These are phyloP conservation scores for Periophthalmodon schlosseri DNA, from an alignment of 2,113 vertebrate species.

Conservation along the genomic window DNA sequence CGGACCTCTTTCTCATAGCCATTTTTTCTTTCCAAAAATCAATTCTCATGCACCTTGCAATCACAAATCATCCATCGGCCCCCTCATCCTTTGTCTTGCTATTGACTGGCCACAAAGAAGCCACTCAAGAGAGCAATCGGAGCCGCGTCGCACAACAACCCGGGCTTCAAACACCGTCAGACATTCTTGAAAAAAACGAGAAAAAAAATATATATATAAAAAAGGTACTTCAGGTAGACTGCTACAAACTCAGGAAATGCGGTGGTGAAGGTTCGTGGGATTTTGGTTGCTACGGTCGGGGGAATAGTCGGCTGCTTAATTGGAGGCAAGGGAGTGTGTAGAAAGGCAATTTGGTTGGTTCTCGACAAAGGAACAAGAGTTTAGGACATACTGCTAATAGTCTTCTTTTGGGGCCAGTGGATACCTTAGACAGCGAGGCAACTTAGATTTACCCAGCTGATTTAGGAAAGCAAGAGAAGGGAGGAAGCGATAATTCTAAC, in stretches of 20 bases:
- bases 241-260: constrained; percentile 39
- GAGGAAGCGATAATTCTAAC: neutral
- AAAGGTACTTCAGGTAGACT: constrained; percentile 20
- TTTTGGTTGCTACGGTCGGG: constrained; percentile 29
- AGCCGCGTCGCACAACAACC: neutral
- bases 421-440: constrained; percentile 22
- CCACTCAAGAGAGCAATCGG: constrained; percentile 37
- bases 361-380: constrained; percentile 18
- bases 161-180: constrained; percentile 6
- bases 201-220: constrained; percentile 43
- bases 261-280: constrained; percentile 5
- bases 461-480: constrained; percentile 25
- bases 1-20: constrained; percentile 27
- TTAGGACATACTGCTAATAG: constrained; percentile 27
- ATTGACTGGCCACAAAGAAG: constrained; percentile 54
- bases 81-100: constrained; percentile 51
- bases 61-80: constrained; percentile 44
- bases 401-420: constrained; percentile 15
- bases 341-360: constrained; percentile 32
- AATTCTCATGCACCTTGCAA: constrained; percentile 37
- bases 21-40: constrained; percentile 36
- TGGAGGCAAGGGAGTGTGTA: constrained; percentile 28
- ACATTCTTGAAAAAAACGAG: constrained; percentile 20
- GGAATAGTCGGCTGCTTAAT: constrained; percentile 41
- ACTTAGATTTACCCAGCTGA: constrained; percentile 31